A percentile compares a stretch with the other conserved stretches of the same genome.
phyloP scores from a whole-genome alignment of 2,888 invertebrate genomes.

The Panzeria rudis region DNA sequence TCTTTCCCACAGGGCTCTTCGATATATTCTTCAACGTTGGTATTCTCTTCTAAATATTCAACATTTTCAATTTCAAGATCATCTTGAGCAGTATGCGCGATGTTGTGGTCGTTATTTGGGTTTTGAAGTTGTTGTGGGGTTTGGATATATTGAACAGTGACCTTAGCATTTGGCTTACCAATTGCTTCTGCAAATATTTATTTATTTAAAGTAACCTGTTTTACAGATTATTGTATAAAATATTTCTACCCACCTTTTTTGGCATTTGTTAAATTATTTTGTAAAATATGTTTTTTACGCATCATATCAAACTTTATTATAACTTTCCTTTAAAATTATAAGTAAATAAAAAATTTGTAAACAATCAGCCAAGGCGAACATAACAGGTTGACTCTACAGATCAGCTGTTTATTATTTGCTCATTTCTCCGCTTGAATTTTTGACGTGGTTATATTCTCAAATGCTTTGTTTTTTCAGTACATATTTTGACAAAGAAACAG shows the following conservation, averaged over 20 bases:
- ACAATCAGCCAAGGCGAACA: neutral
- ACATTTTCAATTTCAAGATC: constrained; percentile 73
- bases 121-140: constrained; percentile 41
- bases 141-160: constrained; percentile 72
- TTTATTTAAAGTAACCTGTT: neutral
- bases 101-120: neutral
- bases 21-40: constrained; percentile 56
- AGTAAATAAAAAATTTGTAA: constrained; percentile 32
- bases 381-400: no score
- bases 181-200: neutral
- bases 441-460: no score
- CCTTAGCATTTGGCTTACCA: constrained; percentile 66
- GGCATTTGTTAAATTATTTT: constrained; percentile 28
- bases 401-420: no score
- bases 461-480: no score
- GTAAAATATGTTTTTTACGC: constrained; percentile 34
- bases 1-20: constrained; percentile 23
- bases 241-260: constrained; percentile 34
- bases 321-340: neutral
- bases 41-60: constrained; percentile 74
- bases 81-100: constrained; percentile 16
- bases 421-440: no score
- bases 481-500: no score
- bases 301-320: constrained; percentile 38
- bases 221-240: neutral